These are phyloP conservation scores for Asbolus verrucosus DNA, from an alignment of 1,140 invertebrate genomes.

Conservation along the genomic window DNA sequence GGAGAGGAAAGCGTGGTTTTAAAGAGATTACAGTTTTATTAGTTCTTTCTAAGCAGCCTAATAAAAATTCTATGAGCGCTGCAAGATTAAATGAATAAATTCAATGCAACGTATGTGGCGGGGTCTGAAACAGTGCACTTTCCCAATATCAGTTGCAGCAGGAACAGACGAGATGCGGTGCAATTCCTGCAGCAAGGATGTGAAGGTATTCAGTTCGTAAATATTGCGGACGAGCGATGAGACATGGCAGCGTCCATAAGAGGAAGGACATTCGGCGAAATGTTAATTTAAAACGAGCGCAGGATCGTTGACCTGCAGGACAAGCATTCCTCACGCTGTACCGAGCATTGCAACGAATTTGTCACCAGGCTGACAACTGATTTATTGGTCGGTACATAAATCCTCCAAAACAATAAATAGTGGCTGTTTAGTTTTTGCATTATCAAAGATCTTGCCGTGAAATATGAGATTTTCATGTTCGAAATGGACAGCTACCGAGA, in stretches of 20 bases:
- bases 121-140: slow-evolving; percentile 34
- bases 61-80: slow-evolving; percentile 36
- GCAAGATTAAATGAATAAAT: slow-evolving; percentile 37
- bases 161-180: slow-evolving; percentile 20
- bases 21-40: slow-evolving; percentile 34
- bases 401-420: slow-evolving; percentile 39
- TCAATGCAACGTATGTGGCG: slow-evolving; percentile 35
- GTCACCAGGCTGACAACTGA: slow-evolving; percentile 24
- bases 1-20: slow-evolving; percentile 7
- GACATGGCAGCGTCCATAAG: slow-evolving; percentile 29
- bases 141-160: slow-evolving; percentile 24
- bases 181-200: slow-evolving; percentile 26
- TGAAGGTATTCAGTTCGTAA: slow-evolving; percentile 2
- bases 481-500: slow-evolving; percentile 18
- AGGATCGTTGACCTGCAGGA: slow-evolving; percentile 16
- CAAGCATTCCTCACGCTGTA: slow-evolving; percentile 12
- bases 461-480: slow-evolving; percentile 26
- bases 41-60: slow-evolving; percentile 23
- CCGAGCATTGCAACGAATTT: slow-evolving; percentile 6
- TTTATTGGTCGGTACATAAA: slow-evolving; percentile 26
- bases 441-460: slow-evolving; percentile 29
- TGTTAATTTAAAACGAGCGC: slow-evolving; percentile 30
- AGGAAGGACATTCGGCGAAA: slow-evolving; percentile 35
- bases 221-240: slow-evolving; percentile 16
- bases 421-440: slow-evolving; percentile 39